Base-by-base conservation (phyloP, 2,888 invertebrate genomes). In the Dasypogon diadema region DNA sequence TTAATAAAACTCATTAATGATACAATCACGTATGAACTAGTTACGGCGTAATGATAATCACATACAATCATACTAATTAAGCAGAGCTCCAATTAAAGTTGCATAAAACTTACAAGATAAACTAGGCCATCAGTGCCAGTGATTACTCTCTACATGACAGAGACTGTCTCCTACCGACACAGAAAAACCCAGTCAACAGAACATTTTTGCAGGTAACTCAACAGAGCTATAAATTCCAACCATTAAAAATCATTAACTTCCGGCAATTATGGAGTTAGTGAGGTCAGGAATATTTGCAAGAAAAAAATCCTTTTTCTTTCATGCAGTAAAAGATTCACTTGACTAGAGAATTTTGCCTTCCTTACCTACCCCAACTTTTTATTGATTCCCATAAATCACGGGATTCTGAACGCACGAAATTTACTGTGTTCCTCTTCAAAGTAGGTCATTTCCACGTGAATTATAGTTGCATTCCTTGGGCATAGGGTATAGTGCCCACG, bases 301-400 rank as follows among this genome's bases (percentile, higher is more conserved):
- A 2, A 16, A 42, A 42, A 42, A 42, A 12, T 10, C 12, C 10
- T 42, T 42, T 42, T 12, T 2, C n/a, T 42, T 42, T 12, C 6
- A 12, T 42, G 12, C n/a, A 12, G 8, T 21, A 54, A 54, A 4
- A 54, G 1, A n/a, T 14, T 8, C 16, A 14, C 54, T 18, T 6
- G 18, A 21, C 54, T 48, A 12, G 3, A 21, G 16, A 6, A 10
- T 21, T n/a, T 24, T 6, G 24, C 3, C 48, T 48, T 14, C 48
- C 24, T 30, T 68, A 26, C 65, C 65, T 68, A 68, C 65, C 65
- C 22, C 65, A 68, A 68, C 48, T 60, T 68, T 34, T 24, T 46
- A 68, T 68, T 68, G 65, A 68, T 48, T 10, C 24, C 14, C 10
- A 63, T 30, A 63, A 34, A 63, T 37, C 24, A 68, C 42, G 26